A percentile compares a stretch with the other conserved stretches of the same genome.
Evolutionary conservation across 1,140 invertebrate species (phyloP).

Genomic region (Drosophila malerkotliana): DNA sequence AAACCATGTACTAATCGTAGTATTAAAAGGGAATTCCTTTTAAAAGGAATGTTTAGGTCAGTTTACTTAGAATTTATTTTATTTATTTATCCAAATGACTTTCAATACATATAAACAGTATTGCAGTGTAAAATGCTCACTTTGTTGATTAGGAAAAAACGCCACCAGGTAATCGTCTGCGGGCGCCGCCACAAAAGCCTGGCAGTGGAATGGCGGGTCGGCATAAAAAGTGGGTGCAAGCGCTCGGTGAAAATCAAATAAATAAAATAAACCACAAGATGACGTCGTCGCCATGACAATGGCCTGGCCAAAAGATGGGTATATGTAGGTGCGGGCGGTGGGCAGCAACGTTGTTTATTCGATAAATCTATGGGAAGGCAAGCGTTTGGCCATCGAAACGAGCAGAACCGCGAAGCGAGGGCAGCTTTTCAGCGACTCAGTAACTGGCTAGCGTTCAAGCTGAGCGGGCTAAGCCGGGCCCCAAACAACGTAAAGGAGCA

Average conservation of each 20-base stretch:
- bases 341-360: conserved; percentile 72
- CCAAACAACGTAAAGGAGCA: conserved; percentile 22
- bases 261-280: conserved; percentile 80
- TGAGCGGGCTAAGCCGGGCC: conserved; percentile 65
- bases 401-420: conserved; percentile 32
- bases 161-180: conserved; percentile 67
- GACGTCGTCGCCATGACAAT: conserved; percentile 77
- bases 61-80: neutral
- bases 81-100: neutral
- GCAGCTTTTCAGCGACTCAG: conserved; percentile 42
- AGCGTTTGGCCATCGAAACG: conserved; percentile 50
- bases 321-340: conserved; percentile 19
- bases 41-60: neutral
- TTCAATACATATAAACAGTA: neutral
- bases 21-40: too few species aligned
- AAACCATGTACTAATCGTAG: too few species aligned
- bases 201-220: conserved; percentile 1
- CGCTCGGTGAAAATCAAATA: conserved; percentile 70
- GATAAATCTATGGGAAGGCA: conserved; percentile 76
- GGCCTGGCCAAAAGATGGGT: conserved; percentile 19
- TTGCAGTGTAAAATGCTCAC: conserved; percentile 52
- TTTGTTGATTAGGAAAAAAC: conserved; percentile 69
- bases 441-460: conserved; percentile 69
- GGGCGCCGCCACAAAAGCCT: conserved; percentile 62
- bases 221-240: neutral